Evolutionary conservation across 2,113 vertebrate species (phyloP), one percentile per base, ranked within the genome.

Genomic region (Neotragus pygmaeus): DNA sequence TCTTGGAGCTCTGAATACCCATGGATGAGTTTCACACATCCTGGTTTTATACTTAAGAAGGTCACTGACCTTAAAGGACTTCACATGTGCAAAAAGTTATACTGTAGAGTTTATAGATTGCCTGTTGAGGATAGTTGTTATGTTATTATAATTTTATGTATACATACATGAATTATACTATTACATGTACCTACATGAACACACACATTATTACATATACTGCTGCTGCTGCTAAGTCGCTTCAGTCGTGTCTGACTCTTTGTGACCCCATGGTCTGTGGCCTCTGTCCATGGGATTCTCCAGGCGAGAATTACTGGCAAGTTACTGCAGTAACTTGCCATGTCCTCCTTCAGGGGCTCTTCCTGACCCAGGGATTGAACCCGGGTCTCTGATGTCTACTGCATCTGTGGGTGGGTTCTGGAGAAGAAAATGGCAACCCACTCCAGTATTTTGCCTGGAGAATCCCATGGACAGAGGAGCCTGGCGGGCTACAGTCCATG

Each of bases 31-130:
- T 94, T 87, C 17, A 27, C 12, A 12, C 28, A 11, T 49, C n/a
- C 27, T 84, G 7, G 23, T 90, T 87, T 95, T 96, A 51, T 84
- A 91, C 73, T 92, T 82, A 95, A 39, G 55, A 96, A 45, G n/a
- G 16, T 82, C 36, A 14, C 11, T 39, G 47, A 87, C 62, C 70
- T 53, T 80, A 39, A 75, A 55, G 85, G 49, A 87, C 11, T 19
- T 87, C 43, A 28, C 11, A 21, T 51, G 53, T 36, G 30, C 7
- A 39, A 75, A 94, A 55, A 39, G 15, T 58, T 89, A 10, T n/a
- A 80, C 6, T 45, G 25, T 43, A 81, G 43, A 91, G 3, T 19
- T 97, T 78, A 51, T 60, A 64, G 53, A 49, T 51, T 64, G 45
- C 33, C 33, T 13, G 62, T 3, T 51, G 58, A 47, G 23, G 45